Evolutionary conservation across 30 jellyfish, hydroid and myxozoan genomes (phyloP).

Genomic region (Aurelia sp.): DNA sequence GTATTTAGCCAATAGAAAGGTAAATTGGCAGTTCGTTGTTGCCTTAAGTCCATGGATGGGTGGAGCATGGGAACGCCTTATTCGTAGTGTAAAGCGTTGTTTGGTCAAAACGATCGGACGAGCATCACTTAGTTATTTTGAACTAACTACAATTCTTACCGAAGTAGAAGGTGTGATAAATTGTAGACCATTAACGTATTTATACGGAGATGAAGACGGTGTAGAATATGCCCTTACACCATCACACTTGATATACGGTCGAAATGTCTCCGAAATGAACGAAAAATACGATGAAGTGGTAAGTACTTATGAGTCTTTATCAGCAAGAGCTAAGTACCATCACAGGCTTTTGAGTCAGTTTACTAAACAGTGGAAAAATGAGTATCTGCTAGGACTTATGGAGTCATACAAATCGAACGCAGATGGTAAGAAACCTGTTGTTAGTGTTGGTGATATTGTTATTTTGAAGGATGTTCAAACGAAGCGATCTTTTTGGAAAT

Average conservation of each 20-base stretch:
- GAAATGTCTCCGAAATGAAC: not conserved
- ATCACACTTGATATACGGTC: conserved; percentile 13
- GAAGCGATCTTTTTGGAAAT: conserved; percentile 50
- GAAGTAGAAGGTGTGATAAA: conserved; percentile 52
- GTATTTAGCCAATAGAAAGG: not conserved
- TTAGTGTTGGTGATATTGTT: conserved; percentile 15
- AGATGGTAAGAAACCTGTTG: conserved; percentile 6
- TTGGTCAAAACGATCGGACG: not conserved
- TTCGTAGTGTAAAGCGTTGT: not conserved
- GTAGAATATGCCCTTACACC: conserved; percentile 40
- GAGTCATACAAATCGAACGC: conserved; percentile 7
- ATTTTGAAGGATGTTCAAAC: conserved; percentile 30
- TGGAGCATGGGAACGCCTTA: conserved; percentile 24
- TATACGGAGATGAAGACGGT: conserved; percentile 26
- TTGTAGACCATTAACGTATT: conserved; percentile 38
- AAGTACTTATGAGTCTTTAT: conserved; percentile 40
- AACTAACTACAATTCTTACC: conserved; percentile 30
- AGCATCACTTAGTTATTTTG: conserved; percentile 16
- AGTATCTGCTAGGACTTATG: conserved; percentile 28
- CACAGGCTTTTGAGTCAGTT: conserved; percentile 17
- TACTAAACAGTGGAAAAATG: conserved; percentile 48
- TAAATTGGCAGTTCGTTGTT: not conserved
- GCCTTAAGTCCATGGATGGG: not conserved
- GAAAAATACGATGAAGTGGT: conserved; percentile 24
- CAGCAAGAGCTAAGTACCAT: conserved; percentile 29